Percentiles rank a stretch among this genome's conserved stretches.
These are phyloP conservation scores for Manis pentadactyla DNA, from an alignment of 2,797 vertebrate genomes.

Conservation along the genomic window DNA sequence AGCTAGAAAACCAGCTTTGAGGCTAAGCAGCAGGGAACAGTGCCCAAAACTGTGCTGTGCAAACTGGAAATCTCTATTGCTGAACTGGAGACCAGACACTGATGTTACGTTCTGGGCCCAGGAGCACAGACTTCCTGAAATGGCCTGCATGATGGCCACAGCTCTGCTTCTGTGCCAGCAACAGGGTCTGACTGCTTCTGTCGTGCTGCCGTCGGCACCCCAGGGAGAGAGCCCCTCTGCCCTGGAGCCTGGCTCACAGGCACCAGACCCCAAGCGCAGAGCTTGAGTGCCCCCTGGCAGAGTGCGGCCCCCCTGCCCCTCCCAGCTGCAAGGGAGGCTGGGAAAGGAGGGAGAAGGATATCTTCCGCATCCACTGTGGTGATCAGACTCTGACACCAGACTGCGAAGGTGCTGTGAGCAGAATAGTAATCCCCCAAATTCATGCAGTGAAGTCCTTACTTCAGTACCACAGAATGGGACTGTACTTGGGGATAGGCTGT, in stretches of 20 bases:
- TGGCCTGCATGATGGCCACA: no score
- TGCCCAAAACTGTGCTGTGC: not conserved
- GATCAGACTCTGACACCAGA: not conserved
- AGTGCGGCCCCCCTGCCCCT: fast-evolving
- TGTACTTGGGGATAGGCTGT: not conserved
- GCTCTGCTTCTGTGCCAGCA: not conserved
- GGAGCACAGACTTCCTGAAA: not conserved
- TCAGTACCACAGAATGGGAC: not conserved
- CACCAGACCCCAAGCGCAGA: not conserved
- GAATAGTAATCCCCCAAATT: not conserved
- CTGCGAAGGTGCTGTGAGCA: not conserved
- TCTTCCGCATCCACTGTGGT: not conserved
- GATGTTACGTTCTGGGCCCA: not conserved
- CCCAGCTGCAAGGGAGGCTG: not conserved
- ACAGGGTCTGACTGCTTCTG: not conserved
- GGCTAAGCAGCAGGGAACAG: not conserved
- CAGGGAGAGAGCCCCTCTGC: no score
- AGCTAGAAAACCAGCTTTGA: not conserved
- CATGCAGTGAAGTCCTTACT: not conserved
- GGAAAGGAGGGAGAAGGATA: not conserved
- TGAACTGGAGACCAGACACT: not conserved
- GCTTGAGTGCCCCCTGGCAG: fast-evolving
- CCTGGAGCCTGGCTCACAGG: not conserved
- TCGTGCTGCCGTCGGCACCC: not conserved
- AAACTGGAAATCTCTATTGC: not conserved